Evolutionary conservation across 2,113 vertebrate species (phyloP).

Genomic region (Paedocypris sp.): DNA sequence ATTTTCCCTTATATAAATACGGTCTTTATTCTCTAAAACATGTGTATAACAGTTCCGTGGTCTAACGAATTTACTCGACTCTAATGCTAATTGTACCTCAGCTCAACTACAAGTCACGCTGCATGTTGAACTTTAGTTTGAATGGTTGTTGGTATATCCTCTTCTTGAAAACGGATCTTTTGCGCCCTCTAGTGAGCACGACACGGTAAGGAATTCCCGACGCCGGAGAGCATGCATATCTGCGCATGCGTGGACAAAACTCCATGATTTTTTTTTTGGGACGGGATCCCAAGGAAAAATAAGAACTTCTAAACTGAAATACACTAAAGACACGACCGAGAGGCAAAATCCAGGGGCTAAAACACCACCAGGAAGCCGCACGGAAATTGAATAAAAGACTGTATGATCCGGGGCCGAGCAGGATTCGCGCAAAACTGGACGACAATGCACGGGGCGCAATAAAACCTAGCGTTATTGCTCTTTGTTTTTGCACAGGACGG

Average conservation of each 20-base stretch:
- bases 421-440: constrained; percentile 42
- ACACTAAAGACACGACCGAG: constrained; percentile 39
- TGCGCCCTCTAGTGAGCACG: not conserved
- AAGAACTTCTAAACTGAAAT: constrained; percentile 43
- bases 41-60: too few species aligned
- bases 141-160: too few species aligned
- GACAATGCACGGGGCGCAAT: constrained; percentile 52
- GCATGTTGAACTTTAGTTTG: too few species aligned
- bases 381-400: constrained; percentile 23
- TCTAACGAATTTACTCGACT: too few species aligned
- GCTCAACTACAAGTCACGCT: too few species aligned
- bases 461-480: constrained; percentile 60
- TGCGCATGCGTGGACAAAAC: constrained; percentile 77
- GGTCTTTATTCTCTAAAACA: too few species aligned
- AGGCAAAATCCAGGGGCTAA: constrained; percentile 44
- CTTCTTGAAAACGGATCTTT: not conserved
- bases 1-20: too few species aligned
- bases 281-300: constrained; percentile 64
- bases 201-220: constrained; percentile 68
- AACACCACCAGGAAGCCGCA: not conserved
- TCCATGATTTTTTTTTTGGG: constrained; percentile 76
- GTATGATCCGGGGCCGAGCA: constrained; percentile 34
- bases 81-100: too few species aligned
- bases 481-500: constrained; percentile 60
- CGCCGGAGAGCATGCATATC: constrained; percentile 49